Evolutionary conservation across 2,797 vertebrate species (phyloP), one percentile per base, ranked within the genome.

Genomic region (Acanthurus lineatus): DNA sequence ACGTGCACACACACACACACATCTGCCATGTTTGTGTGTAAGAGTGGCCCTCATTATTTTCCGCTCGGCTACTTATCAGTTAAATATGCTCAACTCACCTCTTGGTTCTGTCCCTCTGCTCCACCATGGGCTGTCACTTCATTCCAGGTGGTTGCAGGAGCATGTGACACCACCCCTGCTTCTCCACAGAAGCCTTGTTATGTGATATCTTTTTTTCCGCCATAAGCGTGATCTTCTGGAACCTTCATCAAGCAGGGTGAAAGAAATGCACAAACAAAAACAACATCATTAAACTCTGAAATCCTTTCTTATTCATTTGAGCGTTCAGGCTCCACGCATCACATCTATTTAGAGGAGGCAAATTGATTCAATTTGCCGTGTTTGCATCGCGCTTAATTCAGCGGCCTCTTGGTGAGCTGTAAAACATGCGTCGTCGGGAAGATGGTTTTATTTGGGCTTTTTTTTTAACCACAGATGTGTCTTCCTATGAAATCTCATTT

Each of bases 351-450:
- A 93, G 90, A 84, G 74, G 71, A 76, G 79, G 86, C 83, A 93
- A 94, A 94, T 91, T 94, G 92, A 94, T 94, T 93, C 90, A 92
- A 94, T 95, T 95, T 94, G 91, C 86, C 53, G 57, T 73, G 89
- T 93, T 91, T 94, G 89, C 90, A 88, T 94, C 89, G 65, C 16
- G 20, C 86, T 84, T 91, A 91, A 94, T 93, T 93, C 89, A 6
- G 69, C 74, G 22, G 79, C 84, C 86, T 91, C 83, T 89, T 77
- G 1, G 56, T 84, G 90, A 93, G 92, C 91, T 86, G 91, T 82
- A 84, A 90, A 89, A 85, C 89, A 78, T 38, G 63, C 74, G 45
- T 81, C 60, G 73, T 80, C 77, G 42, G 66, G 73, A 81, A 82
- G 69, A 85, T 75, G 85, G 75, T 83, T 89, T 86, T 49, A 82